Evolutionary conservation across 2,888 invertebrate genomes (phyloP).

Genomic region (Latheticus oryzae): DNA sequence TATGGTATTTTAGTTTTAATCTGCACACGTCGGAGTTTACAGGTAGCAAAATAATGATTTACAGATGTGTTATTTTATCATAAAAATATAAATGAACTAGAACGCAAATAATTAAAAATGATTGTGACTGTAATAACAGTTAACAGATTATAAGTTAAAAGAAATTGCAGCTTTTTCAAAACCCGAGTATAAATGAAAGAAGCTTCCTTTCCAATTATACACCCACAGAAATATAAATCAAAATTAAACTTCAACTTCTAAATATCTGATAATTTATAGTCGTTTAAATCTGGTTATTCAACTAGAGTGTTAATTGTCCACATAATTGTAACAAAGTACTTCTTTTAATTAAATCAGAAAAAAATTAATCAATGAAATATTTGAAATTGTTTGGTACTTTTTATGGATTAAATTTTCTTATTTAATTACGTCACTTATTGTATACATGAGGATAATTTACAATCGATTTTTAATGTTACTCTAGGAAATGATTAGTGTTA

Average conservation of each 20-base stretch:
- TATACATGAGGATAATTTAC: too few species aligned
- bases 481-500: too few species aligned
- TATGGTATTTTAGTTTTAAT: slow-evolving; percentile 25
- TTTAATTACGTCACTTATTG: too few species aligned
- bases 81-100: too few species aligned
- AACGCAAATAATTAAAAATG: slow-evolving; percentile 22
- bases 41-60: slow-evolving; percentile 24
- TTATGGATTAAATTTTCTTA: too few species aligned
- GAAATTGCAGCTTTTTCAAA: slow-evolving; percentile 28
- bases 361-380: too few species aligned
- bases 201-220: slow-evolving; percentile 31
- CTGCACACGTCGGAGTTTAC: slow-evolving; percentile 9
- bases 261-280: slow-evolving; percentile 36
- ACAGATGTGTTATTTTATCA: slow-evolving; percentile 11
- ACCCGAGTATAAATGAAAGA: slow-evolving; percentile 12
- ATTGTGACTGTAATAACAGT: slow-evolving; percentile 19
- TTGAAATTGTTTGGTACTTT: too few species aligned
- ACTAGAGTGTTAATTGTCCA: slow-evolving; percentile 23
- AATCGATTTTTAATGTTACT: too few species aligned
- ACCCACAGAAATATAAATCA: slow-evolving; percentile 36
- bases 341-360: too few species aligned
- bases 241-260: slow-evolving; percentile 37
- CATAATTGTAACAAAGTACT: slow-evolving; percentile 31
- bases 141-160: slow-evolving; percentile 31
- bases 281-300: slow-evolving; percentile 26